Evolutionary conservation across 2,888 invertebrate species (phyloP).

Genomic region (Trileptium ribeirensis): DNA sequence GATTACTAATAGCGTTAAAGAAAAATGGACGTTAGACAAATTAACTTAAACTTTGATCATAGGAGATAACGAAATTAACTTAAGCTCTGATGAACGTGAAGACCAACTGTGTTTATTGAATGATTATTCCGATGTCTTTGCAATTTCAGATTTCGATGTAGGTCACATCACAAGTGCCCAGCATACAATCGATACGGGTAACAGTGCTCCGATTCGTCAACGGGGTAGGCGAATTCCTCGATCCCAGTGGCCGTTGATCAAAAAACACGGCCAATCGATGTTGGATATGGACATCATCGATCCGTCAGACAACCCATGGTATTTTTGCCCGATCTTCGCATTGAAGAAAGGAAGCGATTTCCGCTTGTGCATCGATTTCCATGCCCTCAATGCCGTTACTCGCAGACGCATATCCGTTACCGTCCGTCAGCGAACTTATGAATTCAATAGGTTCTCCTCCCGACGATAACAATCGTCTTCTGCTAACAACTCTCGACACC

Average conservation of each 20-base stretch:
- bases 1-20: neutral
- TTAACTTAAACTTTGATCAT: neutral
- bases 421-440: neutral
- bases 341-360: constrained; percentile 5
- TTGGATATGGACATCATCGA: neutral
- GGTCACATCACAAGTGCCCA: neutral
- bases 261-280: neutral
- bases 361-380: constrained; percentile 9
- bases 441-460: neutral
- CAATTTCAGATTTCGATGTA: neutral
- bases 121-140: neutral
- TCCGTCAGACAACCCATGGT: neutral
- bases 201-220: neutral
- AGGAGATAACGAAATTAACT: neutral
- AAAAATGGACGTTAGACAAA: neutral
- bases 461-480: neutral
- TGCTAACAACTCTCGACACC: neutral
- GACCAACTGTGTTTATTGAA: neutral
- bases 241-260: neutral
- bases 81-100: neutral
- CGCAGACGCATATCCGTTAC: constrained; percentile 10
- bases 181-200: neutral
- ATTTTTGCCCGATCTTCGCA: neutral
- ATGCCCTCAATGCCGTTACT: constrained; percentile 14
- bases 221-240: neutral